Evolutionary conservation across 2,797 vertebrate species (phyloP).

Genomic region (Coluber constrictor): DNA sequence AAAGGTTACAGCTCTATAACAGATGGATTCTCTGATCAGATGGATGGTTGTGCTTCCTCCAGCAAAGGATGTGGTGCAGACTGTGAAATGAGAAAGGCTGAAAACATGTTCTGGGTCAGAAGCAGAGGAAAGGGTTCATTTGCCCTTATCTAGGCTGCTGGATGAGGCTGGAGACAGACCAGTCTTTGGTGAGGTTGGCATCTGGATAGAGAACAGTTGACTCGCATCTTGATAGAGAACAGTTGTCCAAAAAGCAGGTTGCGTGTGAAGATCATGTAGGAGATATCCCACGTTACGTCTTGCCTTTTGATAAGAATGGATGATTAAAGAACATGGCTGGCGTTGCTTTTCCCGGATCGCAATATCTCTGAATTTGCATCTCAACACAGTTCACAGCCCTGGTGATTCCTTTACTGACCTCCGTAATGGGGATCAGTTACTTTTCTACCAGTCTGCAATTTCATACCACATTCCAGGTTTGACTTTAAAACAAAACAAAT

Average conservation of each 20-base stretch:
- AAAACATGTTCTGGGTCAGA: neutral
- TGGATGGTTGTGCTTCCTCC: neutral
- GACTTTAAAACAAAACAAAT: neutral
- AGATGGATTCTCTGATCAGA: constrained; percentile 10
- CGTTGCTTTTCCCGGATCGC: neutral
- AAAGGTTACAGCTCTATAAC: neutral
- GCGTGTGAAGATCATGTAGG: neutral
- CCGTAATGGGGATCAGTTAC: neutral
- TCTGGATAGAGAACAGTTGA: neutral
- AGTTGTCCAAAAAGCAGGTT: neutral
- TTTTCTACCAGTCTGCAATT: neutral
- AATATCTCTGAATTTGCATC: neutral
- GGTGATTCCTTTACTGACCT: neutral
- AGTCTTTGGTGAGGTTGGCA: neutral
- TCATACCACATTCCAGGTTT: neutral
- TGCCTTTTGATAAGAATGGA: neutral
- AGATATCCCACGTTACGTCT: neutral
- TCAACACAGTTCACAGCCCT: neutral
- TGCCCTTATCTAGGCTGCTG: neutral
- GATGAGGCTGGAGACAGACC: neutral
- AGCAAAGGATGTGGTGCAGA: constrained; percentile 18
- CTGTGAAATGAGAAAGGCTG: constrained; percentile 19
- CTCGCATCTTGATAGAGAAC: neutral
- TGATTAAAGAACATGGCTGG: neutral
- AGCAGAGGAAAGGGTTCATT: neutral